Base-by-base conservation (phyloP, 1,140 invertebrate species). In the Eurytemora carolleeae region DNA sequence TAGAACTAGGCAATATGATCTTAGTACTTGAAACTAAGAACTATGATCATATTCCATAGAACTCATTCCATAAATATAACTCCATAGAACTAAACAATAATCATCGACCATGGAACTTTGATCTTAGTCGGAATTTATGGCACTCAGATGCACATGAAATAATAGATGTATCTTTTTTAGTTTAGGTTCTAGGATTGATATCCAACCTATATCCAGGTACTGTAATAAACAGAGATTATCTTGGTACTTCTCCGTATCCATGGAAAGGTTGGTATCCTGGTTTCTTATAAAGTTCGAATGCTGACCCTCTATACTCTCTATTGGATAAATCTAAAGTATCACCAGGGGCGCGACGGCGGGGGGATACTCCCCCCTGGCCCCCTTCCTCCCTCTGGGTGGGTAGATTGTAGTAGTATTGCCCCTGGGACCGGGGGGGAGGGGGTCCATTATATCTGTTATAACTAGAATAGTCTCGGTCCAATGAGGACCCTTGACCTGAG, bases 261-360 rank as follows among this genome's bases (percentile, higher is more conserved):
- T 7, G 31, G n/a, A 12, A 44, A 44, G 31, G 31, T 44, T 44
- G 7, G 31, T 12, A 44, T 12, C 31, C 31, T 44, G 87, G 87
- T 73, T 94, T 94, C 67, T 86, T 82, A 70, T 95, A 95, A 25
- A 94, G 75, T 70, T 95, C 90, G 71, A 95, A 95, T 12, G 91
- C 91, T 66, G 87, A 91, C 17, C 87, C 87, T 55, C 87, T 76
- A 69, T 91, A 86, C 70, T 91, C 88, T 20, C 86, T 85, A 17
- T 86, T 85, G 7, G 84, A 83, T 67, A 88, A 73, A 72, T 88
- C 85, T 24, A 81, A 67, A 24, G 75, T 73, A 65, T 57, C 79
- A 78, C 44, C 63, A 31, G 1, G 66, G 57, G 57, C 64, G 66
- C 23, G 69, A 68, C 67, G 62, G 17, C 74, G 70, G 63, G 71